Base-by-base conservation (phyloP, 2,888 invertebrate species). In the Lymantria monacha region DNA sequence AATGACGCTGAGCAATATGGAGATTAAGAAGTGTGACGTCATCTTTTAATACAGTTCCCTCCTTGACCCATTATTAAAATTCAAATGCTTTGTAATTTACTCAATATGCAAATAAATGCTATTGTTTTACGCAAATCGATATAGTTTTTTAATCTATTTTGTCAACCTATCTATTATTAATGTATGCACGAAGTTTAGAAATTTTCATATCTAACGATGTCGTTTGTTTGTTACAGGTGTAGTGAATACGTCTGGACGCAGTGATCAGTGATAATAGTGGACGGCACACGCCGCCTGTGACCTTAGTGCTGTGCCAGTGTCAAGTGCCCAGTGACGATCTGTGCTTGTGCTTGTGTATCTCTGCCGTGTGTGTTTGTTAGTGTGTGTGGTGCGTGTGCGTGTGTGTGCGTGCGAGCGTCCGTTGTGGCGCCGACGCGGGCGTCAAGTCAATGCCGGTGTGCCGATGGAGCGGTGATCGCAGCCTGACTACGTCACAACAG, bases 381-480 rank as follows among this genome's bases (percentile, higher is more conserved):
- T 10, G 41, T 41, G 41, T 11, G 11, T 40, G 40, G 40, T 12
- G 13, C 64, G 66, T 60, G 74, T 72, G 72, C 59, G 71, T 64
- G 71, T 64, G 70, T 59, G 74, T 62, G 70, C 58, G 67, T 65
- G 61, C 55, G 67, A 49, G 70, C 81, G 85, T 82, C 83, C 78
- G 76, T 59, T 62, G 85, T 76, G 84, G 79, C 84, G 85, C 83
- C 83, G 79, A 78, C 83, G 81, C 79, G 69, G 78, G 76, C 78
- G 77, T 81, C 82, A 81, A 80, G 74, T 87, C 85, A 76, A 89
- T 89, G 89, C 85, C 85, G 83, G 84, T 85, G 83, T 79, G 86
- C 84, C 87, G 85, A 91, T 91, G 91, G 91, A 89, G 79, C 89
- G 91, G 91, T 91, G 91, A 91, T 90, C 87, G 82, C 81, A 75